These are phyloP conservation scores for Theodoxus fluviatilis DNA, from an alignment of 2,888 invertebrate species.

Conservation along the genomic window DNA sequence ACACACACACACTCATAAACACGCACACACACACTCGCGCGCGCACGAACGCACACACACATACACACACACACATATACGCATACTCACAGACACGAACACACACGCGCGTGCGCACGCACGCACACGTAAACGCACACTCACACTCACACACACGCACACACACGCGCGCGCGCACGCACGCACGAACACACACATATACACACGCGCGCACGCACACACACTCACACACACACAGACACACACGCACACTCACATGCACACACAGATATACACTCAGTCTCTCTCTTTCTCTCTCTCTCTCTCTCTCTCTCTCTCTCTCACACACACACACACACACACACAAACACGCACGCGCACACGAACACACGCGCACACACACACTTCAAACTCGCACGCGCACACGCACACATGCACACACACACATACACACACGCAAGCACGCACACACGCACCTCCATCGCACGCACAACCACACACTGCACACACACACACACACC, in stretches of 20 bases:
- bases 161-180: slow-evolving; percentile 6
- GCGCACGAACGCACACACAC: no score
- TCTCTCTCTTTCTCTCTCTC: slow-evolving; percentile 16
- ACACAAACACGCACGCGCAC: background rate
- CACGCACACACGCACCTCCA: background rate
- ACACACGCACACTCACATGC: slow-evolving; percentile 10
- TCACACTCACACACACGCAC: slow-evolving; percentile 13
- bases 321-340: background rate
- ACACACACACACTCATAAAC: no score
- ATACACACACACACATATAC: no score
- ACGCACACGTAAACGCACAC: background rate
- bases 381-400: background rate
- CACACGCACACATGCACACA: background rate
- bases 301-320: slow-evolving; percentile 5
- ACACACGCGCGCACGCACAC: background rate
- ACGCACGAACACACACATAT: slow-evolving; percentile 15
- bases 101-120: slow-evolving; percentile 4
- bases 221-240: slow-evolving; percentile 5
- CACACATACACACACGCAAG: slow-evolving; percentile 1
- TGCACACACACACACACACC: background rate
- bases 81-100: background rate
- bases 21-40: no score
- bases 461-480: no score
- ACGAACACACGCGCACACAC: background rate
- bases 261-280: background rate